A percentile compares a stretch with the other conserved stretches of the same genome.
Conservation (phyloP, 2,797 vertebrate species). For the Apogon hyalosoma region DNA sequence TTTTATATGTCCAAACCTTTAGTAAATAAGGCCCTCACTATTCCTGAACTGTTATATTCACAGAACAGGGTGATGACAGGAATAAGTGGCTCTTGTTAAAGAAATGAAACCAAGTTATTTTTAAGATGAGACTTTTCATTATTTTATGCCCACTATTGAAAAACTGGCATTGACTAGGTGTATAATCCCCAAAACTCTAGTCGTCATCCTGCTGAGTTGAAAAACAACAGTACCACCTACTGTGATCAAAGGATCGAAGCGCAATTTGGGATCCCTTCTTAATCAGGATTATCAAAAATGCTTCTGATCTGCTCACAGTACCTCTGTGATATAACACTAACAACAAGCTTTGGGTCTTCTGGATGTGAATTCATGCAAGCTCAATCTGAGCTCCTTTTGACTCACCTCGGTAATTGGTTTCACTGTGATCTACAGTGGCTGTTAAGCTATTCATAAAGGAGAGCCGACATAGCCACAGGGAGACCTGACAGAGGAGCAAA, state of each 20-base stretch:
- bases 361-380: conserved; percentile 52
- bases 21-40: too few species aligned
- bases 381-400: conserved; percentile 61
- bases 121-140: conserved; percentile 38
- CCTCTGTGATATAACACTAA: conserved; percentile 27
- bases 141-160: conserved; percentile 43
- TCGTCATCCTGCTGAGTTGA: conserved; percentile 16
- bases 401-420: conserved; percentile 76
- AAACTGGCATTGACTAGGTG: conserved; percentile 13
- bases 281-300: conserved; percentile 52
- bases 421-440: conserved; percentile 68
- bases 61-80: conserved; percentile 1
- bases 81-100: conserved; percentile 1
- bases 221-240: conserved; percentile 18
- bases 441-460: conserved; percentile 74
- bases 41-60: too few species aligned
- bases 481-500: conserved; percentile 50
- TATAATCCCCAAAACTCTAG: conserved; percentile 24
- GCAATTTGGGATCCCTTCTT: conserved; percentile 28
- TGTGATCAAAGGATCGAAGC: conserved; percentile 40
- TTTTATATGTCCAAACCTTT: too few species aligned
- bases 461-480: conserved; percentile 53
- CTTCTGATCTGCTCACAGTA: conserved; percentile 41
- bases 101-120: conserved; percentile 7
- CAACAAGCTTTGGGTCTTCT: conserved; percentile 37